Conservation (phyloP, 2,888 invertebrate genomes). For the Oligia strigilis region DNA sequence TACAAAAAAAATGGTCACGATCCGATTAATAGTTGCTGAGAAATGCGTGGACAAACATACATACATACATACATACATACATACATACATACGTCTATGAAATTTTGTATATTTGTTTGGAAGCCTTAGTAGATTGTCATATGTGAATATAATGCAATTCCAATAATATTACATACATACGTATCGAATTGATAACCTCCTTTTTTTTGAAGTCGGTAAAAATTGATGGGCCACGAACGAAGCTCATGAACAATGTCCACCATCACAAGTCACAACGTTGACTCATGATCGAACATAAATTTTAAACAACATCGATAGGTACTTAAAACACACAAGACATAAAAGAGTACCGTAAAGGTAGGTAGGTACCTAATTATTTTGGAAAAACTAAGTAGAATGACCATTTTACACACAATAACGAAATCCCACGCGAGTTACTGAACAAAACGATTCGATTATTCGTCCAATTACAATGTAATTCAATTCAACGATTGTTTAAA, state of each 20-base stretch:
- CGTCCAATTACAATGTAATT: conserved; percentile 63
- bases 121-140: no score
- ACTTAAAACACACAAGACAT: conserved; percentile 6
- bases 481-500: conserved; percentile 50
- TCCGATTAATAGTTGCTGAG: no score
- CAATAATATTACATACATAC: no score
- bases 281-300: neutral
- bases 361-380: neutral
- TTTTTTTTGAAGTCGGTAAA: no score
- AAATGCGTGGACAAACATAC: no score
- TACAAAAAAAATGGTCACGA: no score
- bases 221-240: neutral
- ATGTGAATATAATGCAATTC: no score
- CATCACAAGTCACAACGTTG: neutral
- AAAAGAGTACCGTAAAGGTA: neutral
- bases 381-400: conserved; percentile 32
- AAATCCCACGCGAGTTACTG: conserved; percentile 46
- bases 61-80: no score
- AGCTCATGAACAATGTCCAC: neutral
- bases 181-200: no score
- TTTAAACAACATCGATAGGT: neutral
- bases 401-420: conserved; percentile 35
- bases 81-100: no score
- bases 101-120: no score
- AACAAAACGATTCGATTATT: conserved; percentile 53